phyloP scores from a whole-genome alignment of 1,140 invertebrate species.

The Ectropis grisescens region DNA sequence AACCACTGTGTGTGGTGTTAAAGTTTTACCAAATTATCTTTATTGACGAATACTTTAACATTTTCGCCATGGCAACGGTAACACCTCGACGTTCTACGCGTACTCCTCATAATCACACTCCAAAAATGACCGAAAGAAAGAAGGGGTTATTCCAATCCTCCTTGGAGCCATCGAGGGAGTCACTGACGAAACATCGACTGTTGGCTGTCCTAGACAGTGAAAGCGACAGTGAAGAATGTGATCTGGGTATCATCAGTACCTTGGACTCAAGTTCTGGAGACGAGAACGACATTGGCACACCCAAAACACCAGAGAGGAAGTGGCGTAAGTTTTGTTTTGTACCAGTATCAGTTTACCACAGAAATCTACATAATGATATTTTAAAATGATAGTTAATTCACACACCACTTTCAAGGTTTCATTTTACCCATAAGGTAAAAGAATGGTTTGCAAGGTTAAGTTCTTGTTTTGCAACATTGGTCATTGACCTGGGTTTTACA shows the following conservation, averaged over 20 bases:
- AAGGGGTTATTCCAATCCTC: slow-evolving; percentile 52
- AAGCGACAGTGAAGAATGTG: slow-evolving; percentile 55
- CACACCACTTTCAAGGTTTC: too few species aligned
- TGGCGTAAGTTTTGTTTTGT: slow-evolving; percentile 46
- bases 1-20: neutral
- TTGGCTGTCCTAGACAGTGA: slow-evolving; percentile 55
- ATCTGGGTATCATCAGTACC: slow-evolving; percentile 58
- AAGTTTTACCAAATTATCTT: too few species aligned
- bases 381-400: too few species aligned
- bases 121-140: slow-evolving; percentile 63
- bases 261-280: slow-evolving; percentile 57
- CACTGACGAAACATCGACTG: slow-evolving; percentile 42
- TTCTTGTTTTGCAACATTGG: too few species aligned
- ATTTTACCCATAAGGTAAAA: too few species aligned
- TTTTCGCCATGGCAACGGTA: slow-evolving; percentile 14
- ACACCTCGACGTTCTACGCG: slow-evolving; percentile 51
- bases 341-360: too few species aligned
- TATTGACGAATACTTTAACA: too few species aligned
- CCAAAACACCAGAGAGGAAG: slow-evolving; percentile 41
- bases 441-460: too few species aligned
- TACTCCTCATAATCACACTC: slow-evolving; percentile 45
- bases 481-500: too few species aligned
- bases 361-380: too few species aligned
- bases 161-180: slow-evolving; percentile 27
- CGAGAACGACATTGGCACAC: slow-evolving; percentile 42